Evolutionary conservation across 2,113 vertebrate species (phyloP).

Genomic region (Pogonocichla stellata): DNA sequence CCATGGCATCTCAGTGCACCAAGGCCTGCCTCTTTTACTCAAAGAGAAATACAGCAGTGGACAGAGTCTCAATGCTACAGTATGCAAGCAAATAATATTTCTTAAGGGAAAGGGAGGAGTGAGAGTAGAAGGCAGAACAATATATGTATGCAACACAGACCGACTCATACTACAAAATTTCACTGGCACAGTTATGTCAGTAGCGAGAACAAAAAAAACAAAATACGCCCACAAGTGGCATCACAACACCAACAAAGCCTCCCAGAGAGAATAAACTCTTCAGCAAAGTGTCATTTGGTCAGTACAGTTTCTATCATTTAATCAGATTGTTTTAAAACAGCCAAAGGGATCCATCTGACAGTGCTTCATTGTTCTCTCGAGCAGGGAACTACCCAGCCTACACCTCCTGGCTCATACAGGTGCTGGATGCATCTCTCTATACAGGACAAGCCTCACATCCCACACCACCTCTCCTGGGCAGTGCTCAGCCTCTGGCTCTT

Average conservation of each 20-base stretch:
- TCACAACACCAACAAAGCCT: constrained; percentile 24
- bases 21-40: background rate
- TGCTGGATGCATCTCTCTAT: background rate
- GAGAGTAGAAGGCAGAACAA: background rate
- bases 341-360: background rate
- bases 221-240: constrained; percentile 49
- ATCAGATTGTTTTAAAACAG: background rate
- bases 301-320: background rate
- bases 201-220: background rate
- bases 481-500: background rate
- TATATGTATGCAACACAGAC: constrained; percentile 1
- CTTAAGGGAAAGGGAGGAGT: background rate
- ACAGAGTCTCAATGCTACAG: background rate
- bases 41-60: background rate
- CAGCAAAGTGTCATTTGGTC: constrained; percentile 45
- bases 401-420: too few relatives aligned
- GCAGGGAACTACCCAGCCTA: background rate
- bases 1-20: background rate
- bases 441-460: background rate
- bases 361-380: accelerated
- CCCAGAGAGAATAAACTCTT: background rate
- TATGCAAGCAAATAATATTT: background rate
- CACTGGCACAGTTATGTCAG: constrained; percentile 50
- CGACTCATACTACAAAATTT: constrained; percentile 11
- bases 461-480: accelerated